Percentiles rank a stretch among this genome's conserved stretches.
These are phyloP conservation scores for Falco cherrug DNA, from an alignment of 2,797 vertebrate species.

Conservation along the genomic window DNA sequence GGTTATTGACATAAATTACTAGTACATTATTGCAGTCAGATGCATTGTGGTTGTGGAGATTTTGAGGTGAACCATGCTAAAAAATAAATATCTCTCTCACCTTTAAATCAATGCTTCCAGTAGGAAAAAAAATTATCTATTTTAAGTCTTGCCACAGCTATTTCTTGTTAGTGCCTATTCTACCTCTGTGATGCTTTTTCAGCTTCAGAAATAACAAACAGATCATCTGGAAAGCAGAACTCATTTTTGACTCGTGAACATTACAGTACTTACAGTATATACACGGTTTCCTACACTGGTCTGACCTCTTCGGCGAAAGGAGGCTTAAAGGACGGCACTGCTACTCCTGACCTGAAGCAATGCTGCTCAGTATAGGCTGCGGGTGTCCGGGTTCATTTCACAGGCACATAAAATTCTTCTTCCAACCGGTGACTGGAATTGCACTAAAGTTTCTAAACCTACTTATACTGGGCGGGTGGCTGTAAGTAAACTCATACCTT, in stretches of 20 bases:
- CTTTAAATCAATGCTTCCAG: conserved; percentile 41
- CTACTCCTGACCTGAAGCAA: neutral
- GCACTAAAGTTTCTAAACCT: neutral
- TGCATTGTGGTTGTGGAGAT: conserved; percentile 80
- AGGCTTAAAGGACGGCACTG: neutral
- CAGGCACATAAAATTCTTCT: neutral
- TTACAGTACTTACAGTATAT: neutral
- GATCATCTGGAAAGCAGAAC: neutral
- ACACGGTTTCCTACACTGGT: neutral
- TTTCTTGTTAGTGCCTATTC: neutral
- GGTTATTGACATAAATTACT: conserved; percentile 74
- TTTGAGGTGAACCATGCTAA: conserved; percentile 65
- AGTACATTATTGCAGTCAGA: conserved; percentile 86
- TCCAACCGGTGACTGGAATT: neutral
- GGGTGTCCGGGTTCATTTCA: neutral
- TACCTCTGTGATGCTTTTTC: neutral
- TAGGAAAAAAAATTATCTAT: neutral
- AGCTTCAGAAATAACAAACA: neutral
- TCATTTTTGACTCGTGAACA: neutral
- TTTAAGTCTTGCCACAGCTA: neutral
- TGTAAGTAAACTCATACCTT: neutral
- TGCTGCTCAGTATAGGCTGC: neutral
- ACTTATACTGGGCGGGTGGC: neutral
- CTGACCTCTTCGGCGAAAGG: neutral
- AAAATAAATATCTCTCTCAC: conserved; percentile 78